Evolutionary conservation across 2,888 invertebrate species (phyloP).

Genomic region (Kryphioiulus occultus): DNA sequence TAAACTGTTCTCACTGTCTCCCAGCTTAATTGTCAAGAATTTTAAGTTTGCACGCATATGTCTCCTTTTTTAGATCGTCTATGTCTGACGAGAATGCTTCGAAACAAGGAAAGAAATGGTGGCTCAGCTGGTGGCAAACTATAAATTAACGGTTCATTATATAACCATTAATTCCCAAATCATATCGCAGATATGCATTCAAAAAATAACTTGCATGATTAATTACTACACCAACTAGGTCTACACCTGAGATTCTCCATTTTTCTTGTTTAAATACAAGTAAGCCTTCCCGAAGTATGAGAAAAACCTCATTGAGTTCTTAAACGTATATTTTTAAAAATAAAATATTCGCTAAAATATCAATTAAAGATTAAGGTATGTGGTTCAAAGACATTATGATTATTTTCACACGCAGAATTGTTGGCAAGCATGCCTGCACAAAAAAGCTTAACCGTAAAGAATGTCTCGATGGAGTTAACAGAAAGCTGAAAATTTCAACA

Average conservation of each 20-base stretch:
- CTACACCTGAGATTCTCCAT: background rate
- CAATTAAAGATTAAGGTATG: no score
- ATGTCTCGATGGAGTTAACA: background rate
- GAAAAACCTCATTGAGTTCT: no score
- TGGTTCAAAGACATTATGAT: no score
- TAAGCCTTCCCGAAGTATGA: no score
- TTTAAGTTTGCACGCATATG: no score
- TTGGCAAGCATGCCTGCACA: background rate
- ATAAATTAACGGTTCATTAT: background rate
- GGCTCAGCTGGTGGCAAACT: background rate
- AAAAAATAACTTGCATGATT: background rate
- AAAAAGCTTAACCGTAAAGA: background rate
- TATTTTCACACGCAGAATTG: no score
- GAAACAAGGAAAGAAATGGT: background rate
- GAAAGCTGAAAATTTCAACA: background rate
- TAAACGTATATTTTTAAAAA: no score
- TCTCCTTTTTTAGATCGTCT: no score
- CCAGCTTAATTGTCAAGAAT: no score
- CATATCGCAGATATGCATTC: background rate
- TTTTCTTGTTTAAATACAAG: no score
- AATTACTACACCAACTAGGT: background rate
- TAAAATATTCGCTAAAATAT: no score
- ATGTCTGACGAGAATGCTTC: background rate
- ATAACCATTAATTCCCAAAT: background rate
- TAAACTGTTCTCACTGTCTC: no score